phyloP scores from a whole-genome alignment of 2,113 vertebrate species.

The Mobula birostris region DNA sequence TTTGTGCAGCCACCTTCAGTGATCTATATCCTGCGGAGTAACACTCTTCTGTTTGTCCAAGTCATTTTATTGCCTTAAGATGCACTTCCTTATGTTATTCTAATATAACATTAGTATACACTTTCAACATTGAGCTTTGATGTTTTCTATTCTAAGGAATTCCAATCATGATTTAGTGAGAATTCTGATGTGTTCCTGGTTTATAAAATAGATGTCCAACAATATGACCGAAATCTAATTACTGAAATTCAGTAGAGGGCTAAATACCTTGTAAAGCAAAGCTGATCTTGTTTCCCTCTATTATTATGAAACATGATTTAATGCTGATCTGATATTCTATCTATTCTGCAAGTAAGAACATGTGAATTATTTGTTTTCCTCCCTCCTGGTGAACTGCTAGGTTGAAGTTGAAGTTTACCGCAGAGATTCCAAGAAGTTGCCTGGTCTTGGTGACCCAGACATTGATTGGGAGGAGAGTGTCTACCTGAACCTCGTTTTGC shows the following conservation, averaged over 20 bases:
- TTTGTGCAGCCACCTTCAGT: neutral
- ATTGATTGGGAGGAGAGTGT: conserved; percentile 99
- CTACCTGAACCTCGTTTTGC: conserved; percentile 91
- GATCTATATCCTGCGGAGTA: neutral
- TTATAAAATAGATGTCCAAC: neutral
- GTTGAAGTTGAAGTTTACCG: conserved; percentile 94
- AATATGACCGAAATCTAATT: neutral
- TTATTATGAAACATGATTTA: neutral
- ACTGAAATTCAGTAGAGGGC: neutral
- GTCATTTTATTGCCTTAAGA: neutral
- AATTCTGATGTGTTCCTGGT: neutral
- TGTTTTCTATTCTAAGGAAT: no score
- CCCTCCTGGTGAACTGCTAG: conserved; percentile 50
- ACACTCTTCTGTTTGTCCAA: neutral
- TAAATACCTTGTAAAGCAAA: neutral
- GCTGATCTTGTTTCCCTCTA: neutral
- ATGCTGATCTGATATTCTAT: neutral
- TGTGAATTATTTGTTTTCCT: neutral
- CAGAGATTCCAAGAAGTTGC: conserved; percentile 94
- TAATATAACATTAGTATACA: neutral
- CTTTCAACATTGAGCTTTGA: neutral
- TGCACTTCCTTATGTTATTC: neutral
- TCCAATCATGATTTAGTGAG: neutral
- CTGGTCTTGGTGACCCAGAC: conserved; percentile 89
- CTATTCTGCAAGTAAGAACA: neutral